Percentiles rank a stretch among this genome's conserved stretches.
These are phyloP conservation scores for Babyrousa celebensis DNA, from an alignment of 2,797 vertebrate species.

Conservation along the genomic window DNA sequence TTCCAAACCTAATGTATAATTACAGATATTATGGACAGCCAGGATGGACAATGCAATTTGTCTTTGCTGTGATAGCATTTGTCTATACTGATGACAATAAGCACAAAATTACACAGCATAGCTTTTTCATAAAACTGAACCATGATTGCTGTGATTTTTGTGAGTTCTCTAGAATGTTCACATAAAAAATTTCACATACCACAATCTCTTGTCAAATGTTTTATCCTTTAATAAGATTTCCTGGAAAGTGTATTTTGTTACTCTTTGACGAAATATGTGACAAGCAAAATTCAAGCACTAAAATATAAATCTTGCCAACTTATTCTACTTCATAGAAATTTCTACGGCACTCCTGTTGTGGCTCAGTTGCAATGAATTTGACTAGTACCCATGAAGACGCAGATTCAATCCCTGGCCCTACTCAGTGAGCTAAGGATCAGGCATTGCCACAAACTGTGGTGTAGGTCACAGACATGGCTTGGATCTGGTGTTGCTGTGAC, in stretches of 20 bases:
- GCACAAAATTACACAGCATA: neutral
- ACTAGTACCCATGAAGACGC: no score
- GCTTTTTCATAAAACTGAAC: neutral
- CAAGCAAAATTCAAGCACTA: constrained; percentile 33
- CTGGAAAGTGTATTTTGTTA: neutral
- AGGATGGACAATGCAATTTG: neutral
- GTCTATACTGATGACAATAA: neutral
- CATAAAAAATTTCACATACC: neutral
- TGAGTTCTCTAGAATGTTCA: neutral
- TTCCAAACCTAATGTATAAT: neutral
- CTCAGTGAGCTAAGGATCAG: no score
- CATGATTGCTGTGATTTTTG: neutral
- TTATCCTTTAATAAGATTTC: neutral
- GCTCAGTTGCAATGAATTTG: no score
- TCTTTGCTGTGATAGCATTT: neutral
- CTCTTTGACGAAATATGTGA: neutral
- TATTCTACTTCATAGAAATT: neutral
- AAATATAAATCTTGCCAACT: constrained; percentile 15
- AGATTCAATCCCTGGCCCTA: no score
- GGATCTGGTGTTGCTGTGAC: no score
- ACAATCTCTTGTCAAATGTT: neutral
- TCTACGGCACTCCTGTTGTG: neutral
- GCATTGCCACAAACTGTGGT: no score
- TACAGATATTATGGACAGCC: neutral
- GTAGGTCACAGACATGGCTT: no score